Evolutionary conservation across 2,113 vertebrate species (phyloP).

Genomic region (Xiphophorus couchianus): DNA sequence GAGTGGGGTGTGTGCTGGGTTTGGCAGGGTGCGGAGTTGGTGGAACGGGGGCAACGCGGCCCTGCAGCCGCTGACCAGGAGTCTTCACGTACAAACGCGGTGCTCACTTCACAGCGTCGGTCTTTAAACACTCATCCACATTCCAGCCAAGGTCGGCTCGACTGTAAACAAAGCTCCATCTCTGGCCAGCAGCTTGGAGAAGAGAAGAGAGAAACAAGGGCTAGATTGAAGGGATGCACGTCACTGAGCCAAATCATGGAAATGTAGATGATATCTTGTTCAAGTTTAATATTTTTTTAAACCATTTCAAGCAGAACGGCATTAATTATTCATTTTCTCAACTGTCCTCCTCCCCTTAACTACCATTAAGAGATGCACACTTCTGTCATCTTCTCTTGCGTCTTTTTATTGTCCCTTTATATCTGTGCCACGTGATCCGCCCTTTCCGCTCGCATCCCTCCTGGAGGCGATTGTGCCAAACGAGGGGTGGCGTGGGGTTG

Average conservation of each 20-base stretch:
- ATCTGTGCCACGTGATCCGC: conserved; percentile 8
- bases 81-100: conserved; percentile 79
- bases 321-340: conserved; percentile 35
- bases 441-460: conserved; percentile 44
- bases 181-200: conserved; percentile 28
- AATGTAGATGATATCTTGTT: conserved; percentile 36
- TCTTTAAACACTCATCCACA: conserved; percentile 82
- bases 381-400: conserved; percentile 12
- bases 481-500: neutral
- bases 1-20: neutral
- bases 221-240: neutral
- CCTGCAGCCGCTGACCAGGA: conserved; percentile 83
- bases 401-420: conserved; percentile 17
- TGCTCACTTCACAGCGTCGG: conserved; percentile 79
- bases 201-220: conserved; percentile 10
- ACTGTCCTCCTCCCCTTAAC: conserved; percentile 13
- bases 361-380: conserved; percentile 37
- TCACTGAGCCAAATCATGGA: conserved; percentile 29
- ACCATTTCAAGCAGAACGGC: conserved; percentile 12
- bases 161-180: conserved; percentile 75
- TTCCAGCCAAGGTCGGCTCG: conserved; percentile 83
- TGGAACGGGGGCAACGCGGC: conserved; percentile 79
- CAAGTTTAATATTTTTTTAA: conserved; percentile 36
- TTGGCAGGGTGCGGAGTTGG: conserved; percentile 73
- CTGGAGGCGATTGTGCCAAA: conserved; percentile 24